phyloP scores from a whole-genome alignment of 2,888 invertebrate genomes.

The Acleris laterana region DNA sequence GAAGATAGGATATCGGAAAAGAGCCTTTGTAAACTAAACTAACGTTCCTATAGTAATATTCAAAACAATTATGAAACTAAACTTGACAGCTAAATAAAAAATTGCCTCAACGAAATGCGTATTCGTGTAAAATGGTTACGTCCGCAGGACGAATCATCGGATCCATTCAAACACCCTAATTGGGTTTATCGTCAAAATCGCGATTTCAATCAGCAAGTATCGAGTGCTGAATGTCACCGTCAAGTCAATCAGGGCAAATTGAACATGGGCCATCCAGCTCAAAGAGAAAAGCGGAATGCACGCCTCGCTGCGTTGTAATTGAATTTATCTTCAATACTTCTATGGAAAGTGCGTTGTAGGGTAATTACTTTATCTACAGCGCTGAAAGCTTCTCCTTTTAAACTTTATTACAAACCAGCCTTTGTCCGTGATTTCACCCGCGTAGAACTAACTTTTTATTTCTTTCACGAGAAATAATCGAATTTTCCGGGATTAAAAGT shows the following conservation, averaged over 20 bases:
- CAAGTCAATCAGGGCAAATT: slow-evolving; percentile 72
- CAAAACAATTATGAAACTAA: too few species aligned
- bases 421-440: too few species aligned
- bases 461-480: too few species aligned
- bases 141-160: slow-evolving; percentile 24
- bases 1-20: too few species aligned
- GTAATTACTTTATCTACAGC: slow-evolving; percentile 13
- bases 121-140: slow-evolving; percentile 22
- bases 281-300: slow-evolving; percentile 46
- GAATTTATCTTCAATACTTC: slow-evolving; percentile 35
- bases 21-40: too few species aligned
- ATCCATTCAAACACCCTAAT: slow-evolving; percentile 56
- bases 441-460: background rate
- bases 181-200: slow-evolving; percentile 65
- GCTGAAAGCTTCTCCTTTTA: background rate
- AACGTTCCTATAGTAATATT: too few species aligned
- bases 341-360: slow-evolving; percentile 20
- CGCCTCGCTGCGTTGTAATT: slow-evolving; percentile 40
- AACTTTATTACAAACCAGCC: too few species aligned
- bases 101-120: background rate
- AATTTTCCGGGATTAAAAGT: too few species aligned
- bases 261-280: slow-evolving; percentile 62
- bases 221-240: slow-evolving; percentile 61
- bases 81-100: background rate
- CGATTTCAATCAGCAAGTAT: slow-evolving; percentile 68